phyloP scores from a whole-genome alignment of 2,797 vertebrate genomes.

The Hyperoplus lanceolatus region DNA sequence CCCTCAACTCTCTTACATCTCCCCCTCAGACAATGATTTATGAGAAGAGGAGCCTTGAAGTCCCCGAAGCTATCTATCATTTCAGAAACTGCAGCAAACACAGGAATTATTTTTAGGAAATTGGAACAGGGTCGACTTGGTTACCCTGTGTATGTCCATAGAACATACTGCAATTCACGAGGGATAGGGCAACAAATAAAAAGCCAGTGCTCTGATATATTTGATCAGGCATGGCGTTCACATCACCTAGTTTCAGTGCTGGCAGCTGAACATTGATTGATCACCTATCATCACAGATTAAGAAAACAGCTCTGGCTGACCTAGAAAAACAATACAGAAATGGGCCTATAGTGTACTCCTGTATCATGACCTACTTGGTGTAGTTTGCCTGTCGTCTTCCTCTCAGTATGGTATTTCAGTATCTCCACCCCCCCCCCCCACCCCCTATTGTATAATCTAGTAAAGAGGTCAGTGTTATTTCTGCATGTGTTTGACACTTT shows the following conservation, averaged over 20 bases:
- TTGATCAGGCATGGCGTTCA: conserved; percentile 45
- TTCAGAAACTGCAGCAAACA: conserved; percentile 88
- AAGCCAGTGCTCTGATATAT: conserved; percentile 41
- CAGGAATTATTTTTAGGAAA: conserved; percentile 90
- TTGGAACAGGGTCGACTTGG: conserved; percentile 86
- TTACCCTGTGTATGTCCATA: conserved; percentile 81
- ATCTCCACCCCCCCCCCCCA: conserved; percentile 68
- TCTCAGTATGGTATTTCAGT: conserved; percentile 72
- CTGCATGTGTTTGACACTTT: conserved; percentile 72
- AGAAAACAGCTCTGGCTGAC: conserved; percentile 74
- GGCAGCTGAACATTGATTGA: conserved; percentile 73
- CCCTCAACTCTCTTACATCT: conserved; percentile 77
- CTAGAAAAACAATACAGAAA: conserved; percentile 82
- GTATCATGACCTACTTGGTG: conserved; percentile 86
- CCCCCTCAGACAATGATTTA: conserved; percentile 87
- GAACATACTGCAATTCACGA: conserved; percentile 80
- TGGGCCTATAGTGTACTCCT: conserved; percentile 66
- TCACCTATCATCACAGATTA: conserved; percentile 68
- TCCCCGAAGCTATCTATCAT: conserved; percentile 89
- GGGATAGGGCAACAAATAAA: conserved; percentile 79
- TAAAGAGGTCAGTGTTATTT: conserved; percentile 77
- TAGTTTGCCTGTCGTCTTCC: conserved; percentile 78
- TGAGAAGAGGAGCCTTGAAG: conserved; percentile 84
- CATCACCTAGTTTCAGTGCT: conserved; percentile 56
- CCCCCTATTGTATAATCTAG: conserved; percentile 66